Base-by-base conservation (phyloP, 2,113 vertebrate genomes). In the Corvus moneduloides region DNA sequence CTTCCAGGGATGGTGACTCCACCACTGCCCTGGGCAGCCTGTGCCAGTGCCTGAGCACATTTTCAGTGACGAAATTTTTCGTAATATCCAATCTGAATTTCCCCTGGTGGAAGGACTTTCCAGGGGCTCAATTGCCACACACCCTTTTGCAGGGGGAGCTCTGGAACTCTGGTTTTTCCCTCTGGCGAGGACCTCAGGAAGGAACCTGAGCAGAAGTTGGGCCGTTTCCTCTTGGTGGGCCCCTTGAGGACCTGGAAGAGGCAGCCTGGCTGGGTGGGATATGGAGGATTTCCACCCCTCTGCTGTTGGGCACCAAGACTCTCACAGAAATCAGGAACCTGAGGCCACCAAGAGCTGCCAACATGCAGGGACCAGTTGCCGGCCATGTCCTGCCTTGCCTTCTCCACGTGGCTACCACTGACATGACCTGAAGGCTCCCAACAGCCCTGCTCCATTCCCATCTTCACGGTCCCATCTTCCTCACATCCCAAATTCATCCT, bases 361-460 rank as follows among this genome's bases (percentile, higher is more conserved):
- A 7, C 0, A 0, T n/a, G 51, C 86, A 68, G 54, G 33, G 64
- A 24, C 11, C 52, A n/a, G 30, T 4, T 24, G 27, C 44, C 58
- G 13, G 30, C 33, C 73, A 23, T 16, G 37, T 64, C 35, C 68
- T 59, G 33, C 33, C 19, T 7, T 30, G 28, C 22, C 23, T 23
- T 10, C 41, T 78, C 55, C 66, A 4, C 9, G 1, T 2, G 46
- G 32, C 43, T 16, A 7, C 54, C 16, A 24, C 30, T 59, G 64
- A 20, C 52, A 35, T 18, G 43, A 16, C 27, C 59, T 32, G 41
- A 54, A 66, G 49, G 28, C 28, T n/a, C 41, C 33, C 68, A 71
- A 9, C 6, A 7, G 1, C 41, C 15, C 62, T 27, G 49, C 2
- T 4, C 44, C 4, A 0, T 20, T 30, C 33, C n/a, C n/a, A 16